A percentile compares a stretch with the other conserved stretches of the same genome.
These are phyloP conservation scores for Pandemis corylana DNA, from an alignment of 2,888 invertebrate genomes.

Conservation along the genomic window DNA sequence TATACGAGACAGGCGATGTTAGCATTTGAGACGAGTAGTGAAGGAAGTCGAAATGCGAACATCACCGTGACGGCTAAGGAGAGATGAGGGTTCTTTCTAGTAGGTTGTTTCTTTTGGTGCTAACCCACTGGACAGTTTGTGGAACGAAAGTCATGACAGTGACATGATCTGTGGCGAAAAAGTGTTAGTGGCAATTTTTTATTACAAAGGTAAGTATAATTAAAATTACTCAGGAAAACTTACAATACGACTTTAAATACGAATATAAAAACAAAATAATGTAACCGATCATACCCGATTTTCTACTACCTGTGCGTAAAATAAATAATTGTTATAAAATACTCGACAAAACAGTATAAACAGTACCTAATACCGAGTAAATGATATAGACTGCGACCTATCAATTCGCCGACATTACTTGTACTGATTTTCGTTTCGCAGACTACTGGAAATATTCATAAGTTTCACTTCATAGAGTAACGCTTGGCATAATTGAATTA, in stretches of 20 bases:
- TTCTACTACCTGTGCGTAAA: constrained; percentile 34
- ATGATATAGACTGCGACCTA: background rate
- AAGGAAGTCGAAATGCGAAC: constrained; percentile 45
- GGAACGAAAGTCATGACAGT: constrained; percentile 40
- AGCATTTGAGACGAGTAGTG: constrained; percentile 40
- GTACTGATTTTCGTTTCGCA: too few species aligned
- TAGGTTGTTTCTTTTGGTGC: constrained; percentile 46
- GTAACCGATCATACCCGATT: constrained; percentile 13
- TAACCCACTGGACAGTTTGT: constrained; percentile 52
- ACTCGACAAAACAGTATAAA: constrained; percentile 4
- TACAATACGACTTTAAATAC: background rate
- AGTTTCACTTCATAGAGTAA: too few species aligned
- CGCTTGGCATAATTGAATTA: too few species aligned
- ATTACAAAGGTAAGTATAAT: constrained; percentile 25
- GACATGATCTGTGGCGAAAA: constrained; percentile 75
- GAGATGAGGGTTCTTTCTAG: constrained; percentile 56
- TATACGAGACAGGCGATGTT: constrained; percentile 40
- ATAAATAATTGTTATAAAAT: constrained; percentile 16
- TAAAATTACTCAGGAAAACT: background rate
- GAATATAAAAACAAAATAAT: constrained; percentile 17
- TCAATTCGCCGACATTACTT: too few species aligned
- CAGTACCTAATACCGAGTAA: background rate
- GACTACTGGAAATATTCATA: too few species aligned
- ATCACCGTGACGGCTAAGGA: constrained; percentile 49
- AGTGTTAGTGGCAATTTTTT: constrained; percentile 57